These are phyloP conservation scores for Otis tarda DNA, from an alignment of 2,113 vertebrate genomes.

Conservation along the genomic window DNA sequence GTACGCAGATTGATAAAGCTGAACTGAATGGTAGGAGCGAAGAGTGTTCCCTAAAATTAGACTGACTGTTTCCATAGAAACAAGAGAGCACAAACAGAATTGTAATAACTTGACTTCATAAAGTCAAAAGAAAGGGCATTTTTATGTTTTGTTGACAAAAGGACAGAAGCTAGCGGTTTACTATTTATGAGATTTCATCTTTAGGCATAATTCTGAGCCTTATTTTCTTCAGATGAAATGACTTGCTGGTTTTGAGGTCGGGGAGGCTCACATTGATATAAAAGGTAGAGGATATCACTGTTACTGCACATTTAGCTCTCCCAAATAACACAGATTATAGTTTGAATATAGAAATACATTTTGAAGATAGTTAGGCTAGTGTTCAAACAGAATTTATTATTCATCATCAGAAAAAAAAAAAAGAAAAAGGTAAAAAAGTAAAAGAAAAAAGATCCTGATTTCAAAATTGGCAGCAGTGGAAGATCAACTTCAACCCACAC, in stretches of 20 bases:
- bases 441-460: not conserved
- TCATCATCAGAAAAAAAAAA: not conserved
- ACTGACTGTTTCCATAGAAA: constrained; percentile 53
- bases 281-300: not conserved
- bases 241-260: not conserved
- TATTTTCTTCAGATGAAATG: not conserved
- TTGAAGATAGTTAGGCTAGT: not conserved
- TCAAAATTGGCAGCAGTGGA: not conserved
- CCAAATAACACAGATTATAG: not conserved
- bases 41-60: constrained; percentile 42
- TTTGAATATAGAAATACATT: not conserved
- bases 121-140: constrained; percentile 15
- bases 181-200: not conserved
- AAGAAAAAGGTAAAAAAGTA: rapidly evolving
- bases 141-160: not conserved
- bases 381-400: not conserved
- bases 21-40: not conserved
- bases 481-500: not conserved
- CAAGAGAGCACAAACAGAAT: constrained; percentile 16
- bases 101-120: constrained; percentile 7
- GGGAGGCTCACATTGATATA: not conserved
- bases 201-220: not conserved
- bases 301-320: not conserved
- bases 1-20: not conserved
- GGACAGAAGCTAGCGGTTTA: not conserved